A percentile compares a stretch with the other conserved stretches of the same genome.
phyloP scores from a whole-genome alignment of 2,888 invertebrate species.

The Harpalus rufipes region DNA sequence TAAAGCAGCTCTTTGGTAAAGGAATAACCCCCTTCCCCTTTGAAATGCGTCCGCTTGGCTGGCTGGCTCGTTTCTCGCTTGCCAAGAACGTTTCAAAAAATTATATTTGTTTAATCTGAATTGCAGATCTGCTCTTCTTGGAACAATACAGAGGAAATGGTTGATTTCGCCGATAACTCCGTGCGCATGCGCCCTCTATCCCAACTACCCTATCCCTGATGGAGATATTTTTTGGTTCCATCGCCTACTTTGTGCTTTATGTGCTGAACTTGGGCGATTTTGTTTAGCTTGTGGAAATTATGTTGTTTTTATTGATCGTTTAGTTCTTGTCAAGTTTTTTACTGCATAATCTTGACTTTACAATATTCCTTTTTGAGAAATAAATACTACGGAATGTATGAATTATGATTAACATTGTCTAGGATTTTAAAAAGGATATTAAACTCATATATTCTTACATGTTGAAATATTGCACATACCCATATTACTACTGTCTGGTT shows the following conservation, averaged over 20 bases:
- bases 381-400: slow-evolving; percentile 23
- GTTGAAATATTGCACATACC: slow-evolving; percentile 12
- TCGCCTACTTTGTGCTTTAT: slow-evolving; percentile 47
- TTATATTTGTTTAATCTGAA: slow-evolving; percentile 77
- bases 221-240: slow-evolving; percentile 53
- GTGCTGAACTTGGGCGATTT: slow-evolving; percentile 59
- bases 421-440: slow-evolving; percentile 40
- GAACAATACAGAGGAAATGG: slow-evolving; percentile 65
- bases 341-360: slow-evolving; percentile 46
- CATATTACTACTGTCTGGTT: slow-evolving; percentile 31
- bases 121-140: slow-evolving; percentile 73
- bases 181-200: slow-evolving; percentile 26
- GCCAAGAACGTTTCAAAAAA: slow-evolving; percentile 74
- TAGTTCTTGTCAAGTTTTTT: slow-evolving; percentile 55
- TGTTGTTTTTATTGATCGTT: slow-evolving; percentile 61
- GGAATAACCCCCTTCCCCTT: slow-evolving; percentile 69
- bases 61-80: slow-evolving; percentile 71
- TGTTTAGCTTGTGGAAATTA: slow-evolving; percentile 62
- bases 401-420: slow-evolving; percentile 47
- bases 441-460: slow-evolving; percentile 42
- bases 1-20: slow-evolving; percentile 71
- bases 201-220: slow-evolving; percentile 5
- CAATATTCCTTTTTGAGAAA: slow-evolving; percentile 21
- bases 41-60: slow-evolving; percentile 72
- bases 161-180: slow-evolving; percentile 63